Percentiles rank a stretch among this genome's conserved stretches.
These are phyloP conservation scores for Urosaurus nigricauda DNA, from an alignment of 2,797 vertebrate species.

Conservation along the genomic window DNA sequence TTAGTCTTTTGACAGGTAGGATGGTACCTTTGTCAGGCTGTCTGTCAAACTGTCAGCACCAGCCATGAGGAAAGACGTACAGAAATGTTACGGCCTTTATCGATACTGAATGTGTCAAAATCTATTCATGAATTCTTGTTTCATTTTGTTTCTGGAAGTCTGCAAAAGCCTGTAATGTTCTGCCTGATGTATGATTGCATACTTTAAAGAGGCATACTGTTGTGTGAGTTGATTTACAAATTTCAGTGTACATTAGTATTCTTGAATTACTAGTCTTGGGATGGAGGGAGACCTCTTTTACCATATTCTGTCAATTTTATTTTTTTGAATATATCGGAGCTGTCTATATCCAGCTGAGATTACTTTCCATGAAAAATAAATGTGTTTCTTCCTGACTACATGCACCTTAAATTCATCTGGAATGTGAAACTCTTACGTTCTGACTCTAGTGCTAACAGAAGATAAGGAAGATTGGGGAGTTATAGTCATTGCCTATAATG, in stretches of 20 bases:
- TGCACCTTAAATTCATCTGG: constrained; percentile 13
- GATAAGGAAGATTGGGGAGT: neutral
- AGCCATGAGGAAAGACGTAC: constrained; percentile 6
- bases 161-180: neutral
- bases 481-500: neutral
- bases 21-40: constrained; percentile 36
- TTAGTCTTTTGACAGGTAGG: constrained; percentile 45
- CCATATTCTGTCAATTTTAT: constrained; percentile 48
- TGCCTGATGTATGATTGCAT: neutral
- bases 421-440: constrained; percentile 39
- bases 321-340: constrained; percentile 14
- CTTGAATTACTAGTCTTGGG: neutral
- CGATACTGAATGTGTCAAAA: constrained; percentile 48
- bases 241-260: neutral
- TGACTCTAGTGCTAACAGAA: neutral
- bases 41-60: constrained; percentile 43
- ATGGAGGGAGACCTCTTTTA: constrained; percentile 26
- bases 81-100: constrained; percentile 36
- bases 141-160: constrained; percentile 51
- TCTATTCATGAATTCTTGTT: constrained; percentile 58
- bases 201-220: neutral
- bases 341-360: constrained; percentile 32
- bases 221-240: neutral
- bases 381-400: neutral
- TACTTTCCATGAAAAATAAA: constrained; percentile 17